These are phyloP conservation scores for Epicauta chinensis DNA, from an alignment of 1,140 invertebrate genomes.

Conservation along the genomic window DNA sequence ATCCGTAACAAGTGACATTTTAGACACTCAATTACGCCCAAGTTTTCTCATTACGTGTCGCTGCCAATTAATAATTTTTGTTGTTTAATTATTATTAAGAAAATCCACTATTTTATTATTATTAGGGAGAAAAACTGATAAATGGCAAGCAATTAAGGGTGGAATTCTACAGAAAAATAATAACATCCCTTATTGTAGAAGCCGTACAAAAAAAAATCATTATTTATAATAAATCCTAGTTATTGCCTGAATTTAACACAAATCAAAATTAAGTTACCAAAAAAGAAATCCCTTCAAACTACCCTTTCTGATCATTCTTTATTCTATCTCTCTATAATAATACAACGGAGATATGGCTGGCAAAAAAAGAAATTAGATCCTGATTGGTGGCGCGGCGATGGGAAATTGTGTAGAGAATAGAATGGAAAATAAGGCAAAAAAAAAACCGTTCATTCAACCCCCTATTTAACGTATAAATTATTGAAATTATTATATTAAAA, in stretches of 20 bases:
- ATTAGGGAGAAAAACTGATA: slow-evolving; percentile 5
- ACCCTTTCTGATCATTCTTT: too few relatives aligned
- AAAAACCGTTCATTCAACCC: slow-evolving; percentile 28
- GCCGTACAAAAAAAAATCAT: too few relatives aligned
- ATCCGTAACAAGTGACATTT: slow-evolving; percentile 3
- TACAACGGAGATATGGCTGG: too few relatives aligned
- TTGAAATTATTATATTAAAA: slow-evolving; percentile 63
- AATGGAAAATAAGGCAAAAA: slow-evolving; percentile 9
- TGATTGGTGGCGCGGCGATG: too few relatives aligned
- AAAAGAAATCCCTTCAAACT: too few relatives aligned
- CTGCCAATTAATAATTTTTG: not conserved
- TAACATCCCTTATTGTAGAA: slow-evolving; percentile 11
- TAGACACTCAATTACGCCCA: slow-evolving; percentile 6
- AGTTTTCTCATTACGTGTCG: slow-evolving; percentile 6
- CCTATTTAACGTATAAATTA: slow-evolving; percentile 55
- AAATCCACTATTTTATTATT: not conserved
- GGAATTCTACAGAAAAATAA: slow-evolving; percentile 2
- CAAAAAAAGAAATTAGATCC: too few relatives aligned
- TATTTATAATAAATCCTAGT: too few relatives aligned
- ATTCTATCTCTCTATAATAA: too few relatives aligned
- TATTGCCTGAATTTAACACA: too few relatives aligned
- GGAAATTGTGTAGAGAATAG: too few relatives aligned
- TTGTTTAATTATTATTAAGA: too few relatives aligned
- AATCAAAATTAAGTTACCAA: too few relatives aligned
- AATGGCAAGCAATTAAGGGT: slow-evolving; percentile 11